Base-by-base conservation (phyloP, 2,888 invertebrate species). In the Eristalis tenax region DNA sequence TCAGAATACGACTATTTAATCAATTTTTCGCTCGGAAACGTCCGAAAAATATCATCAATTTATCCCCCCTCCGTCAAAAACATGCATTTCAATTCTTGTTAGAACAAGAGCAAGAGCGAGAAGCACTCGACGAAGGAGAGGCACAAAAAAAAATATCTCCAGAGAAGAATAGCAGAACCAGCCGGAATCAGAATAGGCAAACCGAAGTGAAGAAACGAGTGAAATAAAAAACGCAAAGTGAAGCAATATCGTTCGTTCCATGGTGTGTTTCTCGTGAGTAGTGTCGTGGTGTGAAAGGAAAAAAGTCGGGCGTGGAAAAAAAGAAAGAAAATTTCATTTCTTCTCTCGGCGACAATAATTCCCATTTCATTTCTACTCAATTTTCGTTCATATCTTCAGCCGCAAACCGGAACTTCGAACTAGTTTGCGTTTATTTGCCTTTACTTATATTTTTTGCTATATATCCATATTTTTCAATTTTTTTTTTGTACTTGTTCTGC, bases 221-320 rank as follows among this genome's bases (percentile, higher is more conserved):
- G 75, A 15, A 50, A 68, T 11, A 23, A 59, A 74, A 78, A 75
- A 74, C 71, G 69, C 83, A 83, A 77, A 82, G 83, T 83, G 75
- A 80, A 87, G 83, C 71, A 83, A 77, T 79, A 80, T 83, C 78
- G 78, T 74, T 59, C 26, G 59, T 59, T 82, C 79, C 83, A 71
- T 83, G 83, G 87, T 80, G 87, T 80, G 68, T 83, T 79, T 76
- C 68, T 75, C 70, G 84, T 85, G 66, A 70, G 76, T 76, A 43
- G 78, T 80, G 66, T 83, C 83, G 68, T 82, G 70, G 77, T 77
- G 77, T 75, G 86, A 70, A 78, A 70, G 70, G 64, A 65, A 88
- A 88, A 88, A 84, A 88, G 84, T 88, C 88, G 88, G 88, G 88
- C 88, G 88, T 88, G 88, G 88, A 88, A 75, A 88, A 83, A 77